These are phyloP conservation scores for Toxotes chatareus DNA, from an alignment of 2,113 vertebrate species.

Conservation along the genomic window DNA sequence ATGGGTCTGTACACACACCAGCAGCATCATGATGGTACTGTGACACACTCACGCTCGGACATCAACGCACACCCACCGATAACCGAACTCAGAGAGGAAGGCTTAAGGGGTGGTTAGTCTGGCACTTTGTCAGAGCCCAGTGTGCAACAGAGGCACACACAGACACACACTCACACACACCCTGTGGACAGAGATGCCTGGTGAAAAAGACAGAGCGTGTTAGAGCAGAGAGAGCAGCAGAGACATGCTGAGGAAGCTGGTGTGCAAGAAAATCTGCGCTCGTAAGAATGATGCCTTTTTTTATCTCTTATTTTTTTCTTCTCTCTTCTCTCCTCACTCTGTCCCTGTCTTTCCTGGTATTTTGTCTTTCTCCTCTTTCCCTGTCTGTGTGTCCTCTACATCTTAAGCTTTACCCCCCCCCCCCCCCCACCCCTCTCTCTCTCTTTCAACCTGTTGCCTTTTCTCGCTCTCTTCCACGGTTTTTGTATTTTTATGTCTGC, in stretches of 20 bases:
- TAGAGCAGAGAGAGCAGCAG: conserved; percentile 70
- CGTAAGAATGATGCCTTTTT: conserved; percentile 77
- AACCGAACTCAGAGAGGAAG: conserved; percentile 30
- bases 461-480: background rate
- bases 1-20: conserved; percentile 17
- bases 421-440: background rate
- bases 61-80: conserved; percentile 8
- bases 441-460: conserved; percentile 52
- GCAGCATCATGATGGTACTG: conserved; percentile 36
- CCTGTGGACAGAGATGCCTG: conserved; percentile 21
- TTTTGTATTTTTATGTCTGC: background rate
- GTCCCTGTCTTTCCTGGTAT: background rate
- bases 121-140: conserved; percentile 43
- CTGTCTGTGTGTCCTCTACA: background rate
- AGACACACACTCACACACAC: conserved; percentile 34
- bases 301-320: background rate
- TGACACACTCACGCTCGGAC: conserved; percentile 24
- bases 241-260: conserved; percentile 87
- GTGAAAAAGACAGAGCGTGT: conserved; percentile 54
- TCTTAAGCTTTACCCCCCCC: background rate
- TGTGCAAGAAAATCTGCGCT: conserved; percentile 87
- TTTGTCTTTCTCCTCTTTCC: background rate
- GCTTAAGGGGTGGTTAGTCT: conserved; percentile 68
- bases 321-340: background rate
- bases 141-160: background rate